Conservation (phyloP, 2,113 vertebrate genomes). For the Sakesphorus luctuosus region DNA sequence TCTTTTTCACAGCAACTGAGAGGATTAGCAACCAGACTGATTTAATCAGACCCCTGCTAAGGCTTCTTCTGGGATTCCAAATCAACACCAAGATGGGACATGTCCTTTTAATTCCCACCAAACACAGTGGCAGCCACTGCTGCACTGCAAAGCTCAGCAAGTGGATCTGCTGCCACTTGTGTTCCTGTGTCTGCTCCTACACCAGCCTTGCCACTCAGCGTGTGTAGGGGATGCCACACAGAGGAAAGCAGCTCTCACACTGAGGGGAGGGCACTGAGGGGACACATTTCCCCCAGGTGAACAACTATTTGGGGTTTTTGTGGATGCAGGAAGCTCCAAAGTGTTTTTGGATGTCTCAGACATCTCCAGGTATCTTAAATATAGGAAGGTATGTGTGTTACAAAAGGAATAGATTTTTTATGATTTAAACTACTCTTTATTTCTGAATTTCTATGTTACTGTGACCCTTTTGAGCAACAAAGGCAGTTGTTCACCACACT, state of each 20-base stretch:
- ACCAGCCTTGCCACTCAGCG: neutral
- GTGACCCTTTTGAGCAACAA: neutral
- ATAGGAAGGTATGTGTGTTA: neutral
- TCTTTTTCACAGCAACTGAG: neutral
- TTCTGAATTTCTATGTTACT: neutral
- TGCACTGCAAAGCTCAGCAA: neutral
- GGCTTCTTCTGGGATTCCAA: neutral
- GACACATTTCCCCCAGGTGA: neutral
- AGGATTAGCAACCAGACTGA: neutral
- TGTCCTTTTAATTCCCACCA: neutral
- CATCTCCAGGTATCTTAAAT: neutral
- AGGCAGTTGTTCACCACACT: neutral
- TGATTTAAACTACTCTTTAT: neutral
- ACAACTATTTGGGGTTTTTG: neutral
- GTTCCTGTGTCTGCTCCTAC: neutral
- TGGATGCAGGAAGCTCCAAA: neutral
- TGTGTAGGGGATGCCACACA: fast-evolving
- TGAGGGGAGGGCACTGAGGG: neutral
- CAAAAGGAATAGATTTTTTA: neutral
- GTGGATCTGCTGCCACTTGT: neutral
- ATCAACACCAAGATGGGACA: neutral
- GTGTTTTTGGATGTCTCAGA: neutral
- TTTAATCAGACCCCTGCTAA: neutral
- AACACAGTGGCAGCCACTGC: neutral
- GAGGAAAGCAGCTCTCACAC: neutral